Conservation (phyloP, 2,113 vertebrate genomes). For the Corythoichthys haematopterus region DNA sequence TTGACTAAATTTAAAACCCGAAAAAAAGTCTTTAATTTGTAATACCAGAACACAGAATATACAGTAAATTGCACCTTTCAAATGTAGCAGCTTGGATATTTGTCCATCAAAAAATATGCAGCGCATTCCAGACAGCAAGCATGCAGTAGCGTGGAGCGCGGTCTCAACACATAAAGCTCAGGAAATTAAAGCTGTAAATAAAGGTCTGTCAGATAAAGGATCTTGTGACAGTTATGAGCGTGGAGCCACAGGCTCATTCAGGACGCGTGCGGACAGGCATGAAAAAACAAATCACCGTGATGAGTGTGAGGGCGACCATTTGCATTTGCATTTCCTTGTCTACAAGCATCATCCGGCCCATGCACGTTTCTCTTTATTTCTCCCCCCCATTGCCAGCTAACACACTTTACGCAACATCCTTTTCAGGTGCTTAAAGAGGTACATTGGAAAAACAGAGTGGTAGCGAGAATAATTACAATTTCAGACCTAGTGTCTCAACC, state of each 20-base stretch:
- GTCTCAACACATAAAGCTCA: constrained; percentile 67
- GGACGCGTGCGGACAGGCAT: constrained; percentile 64
- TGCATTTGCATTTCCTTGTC: constrained; percentile 49
- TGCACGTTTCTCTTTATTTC: constrained; percentile 5
- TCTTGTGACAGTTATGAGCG: constrained; percentile 73
- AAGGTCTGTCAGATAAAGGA: constrained; percentile 71
- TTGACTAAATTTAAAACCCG: constrained; percentile 26
- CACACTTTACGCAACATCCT: constrained; percentile 12
- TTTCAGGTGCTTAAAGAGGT: not conserved
- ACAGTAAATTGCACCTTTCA: constrained; percentile 40
- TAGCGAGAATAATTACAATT: no score
- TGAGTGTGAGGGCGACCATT: constrained; percentile 66
- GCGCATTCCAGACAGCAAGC: constrained; percentile 59
- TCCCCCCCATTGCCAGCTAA: constrained; percentile 10
- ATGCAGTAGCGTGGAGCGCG: constrained; percentile 37
- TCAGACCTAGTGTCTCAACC: no score
- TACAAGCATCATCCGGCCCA: constrained; percentile 21
- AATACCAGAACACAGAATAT: constrained; percentile 20
- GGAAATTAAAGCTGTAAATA: constrained; percentile 79
- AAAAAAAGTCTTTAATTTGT: constrained; percentile 24
- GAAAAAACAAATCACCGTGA: constrained; percentile 69
- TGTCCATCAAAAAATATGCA: constrained; percentile 57
- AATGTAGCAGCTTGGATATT: constrained; percentile 49
- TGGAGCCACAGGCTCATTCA: constrained; percentile 57
- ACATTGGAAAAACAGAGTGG: no score